Evolutionary conservation across 2,113 vertebrate genomes (phyloP), one percentile per base, ranked within the genome.

Genomic region (Electrona antarctica): DNA sequence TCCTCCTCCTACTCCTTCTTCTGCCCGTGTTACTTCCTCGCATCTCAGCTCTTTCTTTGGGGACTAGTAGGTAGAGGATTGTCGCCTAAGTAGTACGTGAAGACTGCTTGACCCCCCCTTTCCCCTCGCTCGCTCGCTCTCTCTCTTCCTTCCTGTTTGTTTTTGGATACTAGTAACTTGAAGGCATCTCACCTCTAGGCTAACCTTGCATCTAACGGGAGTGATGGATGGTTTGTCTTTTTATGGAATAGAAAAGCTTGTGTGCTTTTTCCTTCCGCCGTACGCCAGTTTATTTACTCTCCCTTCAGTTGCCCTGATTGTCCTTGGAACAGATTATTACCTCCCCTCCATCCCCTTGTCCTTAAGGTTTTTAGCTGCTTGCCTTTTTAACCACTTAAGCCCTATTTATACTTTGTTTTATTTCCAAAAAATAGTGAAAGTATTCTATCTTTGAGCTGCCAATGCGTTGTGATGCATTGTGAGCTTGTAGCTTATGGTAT

Each of bases 41-140:
- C 61, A n/a, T 84, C 82, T 90, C 64, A 3, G 85, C 79, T 90
- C 91, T 41, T 41, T 41, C 88, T 92, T 85, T 93, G 93, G 89
- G 84, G 71, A 86, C 79, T 79, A 79, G 83, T 79, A 79, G 83
- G 83, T 93, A 94, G 93, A 91, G 89, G 88, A 90, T 71, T 83
- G 85, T 83, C 84, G 82, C 89, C 85, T 89, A 60, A 75, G 75
- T 93, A 94, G 92, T 83, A 82, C 29, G 60, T 51, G 59, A 80
- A 86, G 86, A 90, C 87, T 91, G 95, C 93, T 96, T 96, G 91
- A 92, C 91, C 86, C 93, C 21, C 93, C 92, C 87, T 85, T 79
- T 61, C 89, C 88, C 92, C 74, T 92, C 72, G 90, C 82, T 56
- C 8, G 87, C 86, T 79, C 62, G 89, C 88, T 92, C 74, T 92